phyloP scores from a whole-genome alignment of 92 coral and sea anemone species.

The Scolanthus callimorphus region DNA sequence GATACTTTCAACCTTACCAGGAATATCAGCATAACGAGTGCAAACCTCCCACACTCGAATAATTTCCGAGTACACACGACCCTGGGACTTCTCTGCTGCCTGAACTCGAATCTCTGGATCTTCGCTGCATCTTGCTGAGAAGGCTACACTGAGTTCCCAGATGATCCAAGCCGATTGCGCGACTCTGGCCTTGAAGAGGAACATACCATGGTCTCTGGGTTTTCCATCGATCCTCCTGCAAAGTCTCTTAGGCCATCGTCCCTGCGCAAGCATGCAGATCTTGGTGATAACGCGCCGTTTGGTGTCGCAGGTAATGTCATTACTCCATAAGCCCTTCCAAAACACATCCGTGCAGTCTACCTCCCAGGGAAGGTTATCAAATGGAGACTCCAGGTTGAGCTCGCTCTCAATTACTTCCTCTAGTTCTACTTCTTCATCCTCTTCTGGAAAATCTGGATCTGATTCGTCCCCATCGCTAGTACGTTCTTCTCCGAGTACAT shows the following conservation, averaged over 20 bases:
- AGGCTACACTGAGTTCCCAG: constrained; percentile 93
- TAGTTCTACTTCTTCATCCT: constrained; percentile 10
- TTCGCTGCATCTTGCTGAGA: constrained; percentile 83
- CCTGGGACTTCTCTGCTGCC: constrained; percentile 2
- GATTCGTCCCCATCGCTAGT: neutral
- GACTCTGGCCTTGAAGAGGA: constrained; percentile 68
- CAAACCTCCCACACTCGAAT: constrained; percentile 96
- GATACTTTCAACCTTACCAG: constrained; percentile 66
- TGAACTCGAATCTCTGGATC: constrained; percentile 56
- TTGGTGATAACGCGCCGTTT: constrained; percentile 51
- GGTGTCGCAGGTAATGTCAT: constrained; percentile 23
- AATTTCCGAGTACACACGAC: constrained; percentile 87
- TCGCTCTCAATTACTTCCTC: constrained; percentile 7
- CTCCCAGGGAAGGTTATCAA: constrained; percentile 92
- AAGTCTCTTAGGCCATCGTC: constrained; percentile 70
- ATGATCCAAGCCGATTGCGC: constrained; percentile 72
- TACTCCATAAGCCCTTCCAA: constrained; percentile 74
- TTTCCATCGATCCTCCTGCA: constrained; percentile 78
- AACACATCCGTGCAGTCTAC: constrained; percentile 91
- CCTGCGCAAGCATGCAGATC: constrained; percentile 82
- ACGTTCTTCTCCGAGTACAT: neutral
- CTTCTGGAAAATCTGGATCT: neutral
- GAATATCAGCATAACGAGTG: constrained; percentile 66
- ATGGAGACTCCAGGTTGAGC: constrained; percentile 41
- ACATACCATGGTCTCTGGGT: constrained; percentile 59